Base-by-base conservation (phyloP, 2,113 vertebrate species). In the Dipodomys merriami region DNA sequence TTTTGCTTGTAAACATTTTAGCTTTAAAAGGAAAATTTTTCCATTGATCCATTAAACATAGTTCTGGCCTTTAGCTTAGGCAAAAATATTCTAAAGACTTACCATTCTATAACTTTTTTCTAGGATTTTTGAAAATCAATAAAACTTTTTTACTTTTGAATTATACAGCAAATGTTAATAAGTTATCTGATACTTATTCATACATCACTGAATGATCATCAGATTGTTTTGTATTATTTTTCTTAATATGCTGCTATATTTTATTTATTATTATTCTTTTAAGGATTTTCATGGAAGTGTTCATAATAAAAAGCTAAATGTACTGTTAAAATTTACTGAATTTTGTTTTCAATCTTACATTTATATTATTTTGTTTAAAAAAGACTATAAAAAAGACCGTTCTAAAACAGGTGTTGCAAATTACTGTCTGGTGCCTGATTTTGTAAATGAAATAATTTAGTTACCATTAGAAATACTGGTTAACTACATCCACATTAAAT, bases 261-360 rank as follows among this genome's bases (percentile, higher is more conserved):
- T 77, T 79, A 71, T 30, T 71, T 76, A 7, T 8, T 81, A 69
- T 71, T 83, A 86, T 62, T 68, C 46, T 84, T 5, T 25, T 57
- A 39, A 94, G 73, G 71, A 64, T 33, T 86, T 83, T 83, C 83
- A 30, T n/a, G 33, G 64, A n/a, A 49, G 62, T 69, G 27, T 90
- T 86, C 7, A 18, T 76, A 57, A 76, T 27, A 53, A 91, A 77
- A 53, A 60, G 5, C 3, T 57, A 33, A 35, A 10, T 72, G 64
- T 19, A 39, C 82, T 27, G 15, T 71, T 84, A 74, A 76, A 3
- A 1, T 62, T 33, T 80, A 53, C 15, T 86, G 12, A 18, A 74
- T 90, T 60, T 72, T 30, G 0, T 62, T 62, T 29, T 68, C 13
- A 76, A 46, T 65, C 4, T 35, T 71, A 39, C 25, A 79, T 10